Percentiles rank a stretch among this genome's conserved stretches.
Conservation (phyloP, 2,888 invertebrate species). For the Leptarthrus brevirostris region DNA sequence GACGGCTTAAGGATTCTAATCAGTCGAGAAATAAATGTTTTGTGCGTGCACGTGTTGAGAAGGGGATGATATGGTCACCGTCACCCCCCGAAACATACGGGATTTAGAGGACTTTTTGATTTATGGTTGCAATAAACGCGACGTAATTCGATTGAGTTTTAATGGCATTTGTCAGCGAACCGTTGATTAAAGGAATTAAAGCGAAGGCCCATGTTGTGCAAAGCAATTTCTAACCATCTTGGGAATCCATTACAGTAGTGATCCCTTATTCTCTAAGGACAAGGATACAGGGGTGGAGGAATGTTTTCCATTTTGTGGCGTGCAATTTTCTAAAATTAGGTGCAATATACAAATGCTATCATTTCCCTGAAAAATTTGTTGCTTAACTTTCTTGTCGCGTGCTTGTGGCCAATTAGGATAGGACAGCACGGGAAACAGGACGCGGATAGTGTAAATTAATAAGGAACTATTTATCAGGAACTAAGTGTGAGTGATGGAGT, state of each 20-base stretch:
- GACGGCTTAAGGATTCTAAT: slow-evolving; percentile 53
- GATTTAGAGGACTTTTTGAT: slow-evolving; percentile 63
- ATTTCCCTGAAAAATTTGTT: slow-evolving; percentile 18
- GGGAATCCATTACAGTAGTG: neutral
- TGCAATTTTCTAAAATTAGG: slow-evolving; percentile 39
- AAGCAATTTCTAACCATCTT: neutral
- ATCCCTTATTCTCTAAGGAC: slow-evolving; percentile 10
- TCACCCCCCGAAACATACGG: slow-evolving; percentile 52
- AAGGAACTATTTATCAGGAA: neutral
- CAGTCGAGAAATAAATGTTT: slow-evolving; percentile 53
- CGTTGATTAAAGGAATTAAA: slow-evolving; percentile 46
- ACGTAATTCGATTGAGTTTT: slow-evolving; percentile 53
- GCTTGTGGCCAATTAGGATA: slow-evolving; percentile 2
- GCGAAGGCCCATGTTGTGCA: neutral
- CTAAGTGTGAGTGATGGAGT: too few relatives aligned
- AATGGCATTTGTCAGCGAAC: slow-evolving; percentile 52
- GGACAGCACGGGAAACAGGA: neutral
- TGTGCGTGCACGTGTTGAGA: slow-evolving; percentile 53
- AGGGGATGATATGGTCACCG: slow-evolving; percentile 18
- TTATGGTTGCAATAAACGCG: slow-evolving; percentile 64
- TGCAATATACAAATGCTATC: slow-evolving; percentile 28
- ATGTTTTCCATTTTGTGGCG: slow-evolving; percentile 15
- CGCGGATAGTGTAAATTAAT: slow-evolving; percentile 26
- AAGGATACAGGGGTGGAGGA: neutral
- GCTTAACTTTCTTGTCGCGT: neutral